Conservation (phyloP, 2,113 vertebrate species). For the Labeo rohita region DNA sequence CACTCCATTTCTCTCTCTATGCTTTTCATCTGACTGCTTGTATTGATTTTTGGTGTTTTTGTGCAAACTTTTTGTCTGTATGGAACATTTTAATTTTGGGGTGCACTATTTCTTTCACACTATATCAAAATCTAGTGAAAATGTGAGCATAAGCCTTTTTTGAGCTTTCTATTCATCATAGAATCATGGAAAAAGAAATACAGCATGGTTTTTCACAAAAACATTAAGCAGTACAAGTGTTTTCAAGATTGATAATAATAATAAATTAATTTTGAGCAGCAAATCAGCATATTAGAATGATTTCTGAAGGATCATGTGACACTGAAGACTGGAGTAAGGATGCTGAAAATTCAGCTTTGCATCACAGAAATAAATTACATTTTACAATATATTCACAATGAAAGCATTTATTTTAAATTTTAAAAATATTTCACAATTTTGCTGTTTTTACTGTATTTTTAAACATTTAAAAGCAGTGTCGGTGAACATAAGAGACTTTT, state of each 20-base stretch:
- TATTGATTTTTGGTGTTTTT: not conserved
- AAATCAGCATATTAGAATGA: not conserved
- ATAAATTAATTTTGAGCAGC: not conserved
- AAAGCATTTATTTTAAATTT: too few relatives aligned
- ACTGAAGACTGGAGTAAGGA: not conserved
- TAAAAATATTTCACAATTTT: too few relatives aligned
- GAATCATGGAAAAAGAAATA: not conserved
- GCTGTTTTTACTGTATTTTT: too few relatives aligned
- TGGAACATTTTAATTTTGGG: not conserved
- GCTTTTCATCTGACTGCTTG: not conserved
- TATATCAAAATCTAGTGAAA: too few relatives aligned
- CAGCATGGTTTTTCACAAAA: not conserved
- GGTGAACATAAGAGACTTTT: too few relatives aligned
- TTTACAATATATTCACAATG: too few relatives aligned
- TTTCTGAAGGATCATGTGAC: not conserved
- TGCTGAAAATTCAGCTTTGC: too few relatives aligned
- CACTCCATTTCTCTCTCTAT: slow-evolving; percentile 27
- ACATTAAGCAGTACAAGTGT: not conserved
- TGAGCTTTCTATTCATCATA: not conserved
- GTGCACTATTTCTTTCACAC: too few relatives aligned
- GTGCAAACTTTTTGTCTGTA: not conserved
- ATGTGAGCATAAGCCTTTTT: not conserved
- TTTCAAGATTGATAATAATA: not conserved
- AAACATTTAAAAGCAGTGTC: too few relatives aligned
- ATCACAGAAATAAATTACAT: too few relatives aligned